Conservation (phyloP, 2,113 vertebrate species). For the Calidris pugnax region DNA sequence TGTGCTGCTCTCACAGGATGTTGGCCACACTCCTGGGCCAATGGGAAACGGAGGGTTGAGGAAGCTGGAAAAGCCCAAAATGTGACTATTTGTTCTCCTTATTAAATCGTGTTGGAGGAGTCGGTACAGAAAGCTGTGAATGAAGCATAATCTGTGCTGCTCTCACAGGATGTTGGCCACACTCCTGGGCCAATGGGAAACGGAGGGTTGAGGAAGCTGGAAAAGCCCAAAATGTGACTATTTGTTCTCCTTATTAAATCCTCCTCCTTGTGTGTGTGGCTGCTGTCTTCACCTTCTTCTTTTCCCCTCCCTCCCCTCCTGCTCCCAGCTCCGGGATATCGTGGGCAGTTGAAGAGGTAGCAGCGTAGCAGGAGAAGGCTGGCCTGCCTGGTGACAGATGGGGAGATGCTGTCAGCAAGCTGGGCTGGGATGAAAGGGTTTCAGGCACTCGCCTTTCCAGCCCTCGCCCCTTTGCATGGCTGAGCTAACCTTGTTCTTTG, state of each 20-base stretch:
- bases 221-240: not conserved
- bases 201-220: not conserved
- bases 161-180: not conserved
- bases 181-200: not conserved
- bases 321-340: not conserved
- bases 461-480: not conserved
- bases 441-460: not conserved
- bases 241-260: not conserved
- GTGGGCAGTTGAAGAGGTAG: not conserved
- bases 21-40: not conserved
- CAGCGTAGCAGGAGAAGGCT: constrained; percentile 22
- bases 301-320: not conserved
- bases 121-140: no score
- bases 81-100: not conserved
- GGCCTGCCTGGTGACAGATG: constrained; percentile 49
- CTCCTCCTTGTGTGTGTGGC: not conserved
- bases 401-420: constrained; percentile 38
- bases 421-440: constrained; percentile 66
- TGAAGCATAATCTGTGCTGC: not conserved
- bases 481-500: not conserved
- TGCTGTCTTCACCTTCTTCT: constrained; percentile 32
- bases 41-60: not conserved
- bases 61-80: constrained; percentile 9
- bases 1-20: not conserved
- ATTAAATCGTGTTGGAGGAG: no score